Base-by-base conservation (phyloP, 1,140 invertebrate genomes). In the Rhagoletis zephyria region DNA sequence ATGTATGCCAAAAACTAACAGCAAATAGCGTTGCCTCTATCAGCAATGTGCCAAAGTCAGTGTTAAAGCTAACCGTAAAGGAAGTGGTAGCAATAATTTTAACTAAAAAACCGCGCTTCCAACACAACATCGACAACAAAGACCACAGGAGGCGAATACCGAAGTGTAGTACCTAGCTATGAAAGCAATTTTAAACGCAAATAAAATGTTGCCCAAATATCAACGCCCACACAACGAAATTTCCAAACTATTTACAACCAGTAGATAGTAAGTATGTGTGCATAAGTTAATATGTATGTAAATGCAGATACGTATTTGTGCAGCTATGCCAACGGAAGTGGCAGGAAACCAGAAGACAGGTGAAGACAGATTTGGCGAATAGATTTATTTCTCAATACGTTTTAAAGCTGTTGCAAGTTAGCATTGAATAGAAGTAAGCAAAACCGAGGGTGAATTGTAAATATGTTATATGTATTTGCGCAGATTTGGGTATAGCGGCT, bases 21-120 rank as follows among this genome's bases (percentile, higher is more conserved):
- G 4, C 40, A 67, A 30, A 9, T 30, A 67, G 40, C 64, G 40
- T 3, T 67, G 64, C 7, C 30, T 30, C 9, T 9, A 67, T 19
- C 64, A 40, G 30, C 64, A 67, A 67, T 19, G 0, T 42, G 64
- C 7, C 30, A 5, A 9, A 40, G 10, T 30, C 64, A 67, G 10
- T 30, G 64, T 19, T 40, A 12, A 56, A 67, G 30, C 64, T 67
- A 67, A 67, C 19, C 40, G 40, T 56, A 67, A 67, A 74, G 40
- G 40, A 45, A 74, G 42, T 74, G 42, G 67, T 14, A 74, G 14
- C 67, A 74, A 40, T 40, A 74, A 74, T 30, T 74, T 74, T 74
- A 16, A 74, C 61, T 63, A 63, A 74, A 74, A 74, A 74, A 74
- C 67, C 67, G 67, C 67, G 67, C 67, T 74, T 48, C 10, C 67